phyloP scores from a whole-genome alignment of 2,888 invertebrate genomes.

The Lasius platythorax region DNA sequence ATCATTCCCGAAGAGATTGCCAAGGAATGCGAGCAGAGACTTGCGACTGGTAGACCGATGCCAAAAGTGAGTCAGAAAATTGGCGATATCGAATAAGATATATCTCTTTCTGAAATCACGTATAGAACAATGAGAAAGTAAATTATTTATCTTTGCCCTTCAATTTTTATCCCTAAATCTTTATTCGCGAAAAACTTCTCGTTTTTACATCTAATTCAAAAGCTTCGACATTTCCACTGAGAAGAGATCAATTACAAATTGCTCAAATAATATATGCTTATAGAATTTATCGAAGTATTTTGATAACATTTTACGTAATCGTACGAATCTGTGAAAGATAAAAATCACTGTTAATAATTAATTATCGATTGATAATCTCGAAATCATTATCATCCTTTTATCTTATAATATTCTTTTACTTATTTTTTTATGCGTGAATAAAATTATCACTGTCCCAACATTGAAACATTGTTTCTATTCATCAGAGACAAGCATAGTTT shows the following conservation, averaged over 20 bases:
- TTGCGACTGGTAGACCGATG: slow-evolving; percentile 79
- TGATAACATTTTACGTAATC: not conserved
- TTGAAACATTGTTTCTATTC: not conserved
- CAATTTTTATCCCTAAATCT: not conserved
- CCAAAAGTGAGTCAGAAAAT: slow-evolving; percentile 84
- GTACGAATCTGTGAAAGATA: not conserved
- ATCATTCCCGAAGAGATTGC: slow-evolving; percentile 89
- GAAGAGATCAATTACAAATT: not conserved
- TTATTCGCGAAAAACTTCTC: not conserved
- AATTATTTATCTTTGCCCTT: not conserved
- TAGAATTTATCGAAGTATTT: not conserved
- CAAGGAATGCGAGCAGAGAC: slow-evolving; percentile 87
- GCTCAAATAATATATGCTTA: not conserved
- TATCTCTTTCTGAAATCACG: not conserved
- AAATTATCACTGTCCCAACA: not conserved
- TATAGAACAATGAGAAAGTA: not conserved
- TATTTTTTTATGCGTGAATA: not conserved
- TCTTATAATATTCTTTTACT: not conserved
- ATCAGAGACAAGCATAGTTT: too few species aligned
- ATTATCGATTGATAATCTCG: not conserved
- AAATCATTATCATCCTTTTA: not conserved
- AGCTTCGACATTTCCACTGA: not conserved
- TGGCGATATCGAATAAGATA: not conserved
- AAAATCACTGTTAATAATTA: not conserved
- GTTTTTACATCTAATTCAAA: not conserved